Conservation (phyloP, 2,888 invertebrate genomes). For the Xestia sexstrigata region DNA sequence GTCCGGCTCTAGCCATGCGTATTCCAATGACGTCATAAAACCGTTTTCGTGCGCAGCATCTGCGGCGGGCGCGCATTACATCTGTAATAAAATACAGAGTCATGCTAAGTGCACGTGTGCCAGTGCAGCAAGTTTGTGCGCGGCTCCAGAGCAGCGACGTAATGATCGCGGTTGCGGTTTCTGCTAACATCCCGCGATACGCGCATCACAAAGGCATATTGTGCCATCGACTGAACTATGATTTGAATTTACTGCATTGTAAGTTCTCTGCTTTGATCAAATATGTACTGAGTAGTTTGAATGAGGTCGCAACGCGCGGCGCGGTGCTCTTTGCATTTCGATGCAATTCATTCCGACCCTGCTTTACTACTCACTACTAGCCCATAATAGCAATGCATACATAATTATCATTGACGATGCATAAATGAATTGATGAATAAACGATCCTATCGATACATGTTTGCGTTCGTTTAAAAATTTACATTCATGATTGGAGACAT, state of each 20-base stretch:
- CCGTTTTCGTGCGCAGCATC: constrained; percentile 40
- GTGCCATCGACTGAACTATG: constrained; percentile 44
- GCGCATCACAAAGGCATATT: constrained; percentile 49
- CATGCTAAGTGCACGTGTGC: constrained; percentile 41
- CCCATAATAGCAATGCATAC: constrained; percentile 49
- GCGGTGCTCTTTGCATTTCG: constrained; percentile 56
- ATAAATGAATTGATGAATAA: constrained; percentile 62
- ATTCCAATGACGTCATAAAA: constrained; percentile 48
- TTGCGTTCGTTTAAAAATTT: constrained; percentile 64
- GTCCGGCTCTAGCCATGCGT: constrained; percentile 47
- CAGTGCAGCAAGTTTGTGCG: constrained; percentile 42
- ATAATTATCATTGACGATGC: constrained; percentile 51
- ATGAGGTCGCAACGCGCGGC: constrained; percentile 49
- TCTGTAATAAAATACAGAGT: constrained; percentile 37
- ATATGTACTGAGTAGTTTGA: constrained; percentile 55
- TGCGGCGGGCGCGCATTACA: constrained; percentile 21
- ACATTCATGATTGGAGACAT: constrained; percentile 69
- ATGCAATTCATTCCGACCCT: constrained; percentile 38
- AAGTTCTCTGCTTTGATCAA: constrained; percentile 54
- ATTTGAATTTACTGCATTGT: constrained; percentile 59
- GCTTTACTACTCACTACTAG: constrained; percentile 19
- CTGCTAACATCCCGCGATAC: constrained; percentile 49
- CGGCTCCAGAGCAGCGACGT: constrained; percentile 29
- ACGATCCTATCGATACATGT: constrained; percentile 58
- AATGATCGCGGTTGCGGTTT: constrained; percentile 55